phyloP scores from a whole-genome alignment of 2,797 vertebrate species.

The Fratercula arctica region DNA sequence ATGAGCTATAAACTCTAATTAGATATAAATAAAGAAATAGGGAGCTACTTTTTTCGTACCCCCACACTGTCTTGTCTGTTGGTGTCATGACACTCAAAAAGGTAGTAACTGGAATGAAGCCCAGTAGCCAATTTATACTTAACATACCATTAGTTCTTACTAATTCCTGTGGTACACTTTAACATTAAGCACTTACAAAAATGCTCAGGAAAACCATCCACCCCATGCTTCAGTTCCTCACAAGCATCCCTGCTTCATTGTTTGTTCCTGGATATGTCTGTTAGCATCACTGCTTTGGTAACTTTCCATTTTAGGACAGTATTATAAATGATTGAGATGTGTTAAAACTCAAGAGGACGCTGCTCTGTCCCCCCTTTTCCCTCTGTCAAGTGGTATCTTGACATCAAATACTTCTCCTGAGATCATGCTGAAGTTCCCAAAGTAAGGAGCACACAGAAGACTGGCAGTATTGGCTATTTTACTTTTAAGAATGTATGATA shows the following conservation, averaged over 20 bases:
- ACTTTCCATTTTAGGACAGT: not conserved
- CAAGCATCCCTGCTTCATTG: not conserved
- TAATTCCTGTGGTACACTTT: not conserved
- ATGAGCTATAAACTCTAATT: not conserved
- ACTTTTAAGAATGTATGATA: not conserved
- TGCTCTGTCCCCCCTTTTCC: not conserved
- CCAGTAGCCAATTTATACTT: not conserved
- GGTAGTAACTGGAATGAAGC: conserved; percentile 35
- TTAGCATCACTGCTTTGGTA: not conserved
- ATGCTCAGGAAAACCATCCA: not conserved
- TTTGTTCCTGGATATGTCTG: not conserved
- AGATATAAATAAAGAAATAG: not conserved
- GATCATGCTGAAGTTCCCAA: not conserved
- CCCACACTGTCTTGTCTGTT: not conserved
- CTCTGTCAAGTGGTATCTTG: not conserved
- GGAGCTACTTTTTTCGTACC: not conserved
- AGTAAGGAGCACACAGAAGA: not conserved
- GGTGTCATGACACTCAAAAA: not conserved
- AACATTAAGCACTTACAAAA: conserved; percentile 2
- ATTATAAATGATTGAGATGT: not conserved
- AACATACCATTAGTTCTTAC: not conserved
- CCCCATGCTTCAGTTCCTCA: not conserved
- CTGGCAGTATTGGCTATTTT: not conserved
- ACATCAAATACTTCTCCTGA: not conserved
- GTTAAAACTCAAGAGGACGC: not conserved